A percentile compares a stretch with the other conserved stretches of the same genome.
phyloP scores from a whole-genome alignment of 2,797 vertebrate species.

The Selene dorsalis region DNA sequence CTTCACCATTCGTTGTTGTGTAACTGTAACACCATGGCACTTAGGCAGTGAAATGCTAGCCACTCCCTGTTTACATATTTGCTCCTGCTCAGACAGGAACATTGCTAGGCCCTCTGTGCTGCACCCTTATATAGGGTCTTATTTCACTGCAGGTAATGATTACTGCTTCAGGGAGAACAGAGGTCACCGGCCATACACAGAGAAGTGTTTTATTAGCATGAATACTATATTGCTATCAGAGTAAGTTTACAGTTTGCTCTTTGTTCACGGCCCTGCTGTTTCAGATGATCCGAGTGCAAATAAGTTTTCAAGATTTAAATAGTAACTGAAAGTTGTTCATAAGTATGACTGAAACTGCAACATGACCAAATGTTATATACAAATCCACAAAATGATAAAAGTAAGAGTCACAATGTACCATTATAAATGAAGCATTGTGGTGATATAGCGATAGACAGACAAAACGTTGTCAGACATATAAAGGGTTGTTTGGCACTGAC shows the following conservation, averaged over 20 bases:
- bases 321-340: no score
- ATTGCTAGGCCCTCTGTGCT: constrained; percentile 49
- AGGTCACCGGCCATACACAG: background rate
- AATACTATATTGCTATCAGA: background rate
- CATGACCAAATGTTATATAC: background rate
- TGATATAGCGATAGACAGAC: background rate
- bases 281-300: background rate
- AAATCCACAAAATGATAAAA: background rate
- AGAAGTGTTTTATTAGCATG: constrained; percentile 22
- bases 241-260: background rate
- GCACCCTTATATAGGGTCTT: constrained; percentile 44
- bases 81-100: constrained; percentile 81
- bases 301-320: background rate
- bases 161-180: constrained; percentile 22
- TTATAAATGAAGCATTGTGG: background rate
- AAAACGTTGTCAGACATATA: no score
- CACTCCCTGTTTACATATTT: constrained; percentile 81
- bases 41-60: constrained; percentile 38
- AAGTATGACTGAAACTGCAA: no score
- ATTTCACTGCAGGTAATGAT: background rate
- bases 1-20: background rate
- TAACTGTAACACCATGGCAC: constrained; percentile 21
- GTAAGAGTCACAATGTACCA: background rate
- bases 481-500: no score
- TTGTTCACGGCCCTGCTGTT: background rate